Base-by-base conservation (phyloP, 2,113 vertebrate genomes). In the Odocoileus virginianus region DNA sequence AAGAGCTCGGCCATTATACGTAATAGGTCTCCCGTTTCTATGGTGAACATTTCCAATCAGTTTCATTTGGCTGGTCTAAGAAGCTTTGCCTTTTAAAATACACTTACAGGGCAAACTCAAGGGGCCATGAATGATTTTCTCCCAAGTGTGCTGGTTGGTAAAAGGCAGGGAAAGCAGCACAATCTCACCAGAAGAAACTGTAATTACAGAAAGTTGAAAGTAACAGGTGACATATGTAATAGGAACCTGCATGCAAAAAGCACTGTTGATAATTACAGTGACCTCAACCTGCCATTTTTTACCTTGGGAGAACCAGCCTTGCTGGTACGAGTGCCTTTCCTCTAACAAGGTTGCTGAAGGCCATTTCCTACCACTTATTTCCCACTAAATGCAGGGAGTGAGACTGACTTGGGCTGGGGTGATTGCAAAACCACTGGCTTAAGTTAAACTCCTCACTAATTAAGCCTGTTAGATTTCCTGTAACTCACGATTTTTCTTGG, bases 141-240 rank as follows among this genome's bases (percentile, higher is more conserved):
- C 95, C 88, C n/a, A 87, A 95, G 54, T 45, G 16, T 5, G 28
- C 87, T 98, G 36, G 71, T 86, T 98, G 97, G 94, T 83, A 97
- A 97, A 92, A 98, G 60, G 96, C 89, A 98, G 86, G 93, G 94
- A 97, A 97, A 94, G 91, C 89, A 81, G 94, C 84, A 61, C 54
- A 92, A 94, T 83, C 88, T 91, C 97, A 96, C 95, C 55, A 97
- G 90, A 97, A 52, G 82, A 98, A 98, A 97, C 79, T 97, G 47
- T 98, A 98, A 98, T 98, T 98, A 98, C 28, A 91, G 60, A 92
- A 98, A 98, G 97, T 89, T 93, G 87, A 98, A 98, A 98, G 96
- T 97, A 98, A 96, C 94, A 98, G 98, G 91, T 98, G 98, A 96
- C 95, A 95, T 93, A 90, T 89, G 86, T 95, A 98, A 97, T 94